Conservation (phyloP, 2,113 vertebrate species). For the Aspidoscelis tigris region DNA sequence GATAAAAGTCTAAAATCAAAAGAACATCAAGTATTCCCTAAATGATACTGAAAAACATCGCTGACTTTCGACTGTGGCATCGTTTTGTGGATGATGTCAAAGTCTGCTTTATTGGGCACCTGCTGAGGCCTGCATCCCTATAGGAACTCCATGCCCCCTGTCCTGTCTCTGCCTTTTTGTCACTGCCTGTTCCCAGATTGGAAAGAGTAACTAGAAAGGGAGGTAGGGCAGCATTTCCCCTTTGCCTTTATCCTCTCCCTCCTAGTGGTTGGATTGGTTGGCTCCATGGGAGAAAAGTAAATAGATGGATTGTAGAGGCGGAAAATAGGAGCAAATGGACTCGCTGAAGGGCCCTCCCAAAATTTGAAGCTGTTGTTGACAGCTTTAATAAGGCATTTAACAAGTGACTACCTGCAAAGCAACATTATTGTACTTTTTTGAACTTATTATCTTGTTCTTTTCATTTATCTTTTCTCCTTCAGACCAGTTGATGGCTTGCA, state of each 20-base stretch:
- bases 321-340: background rate
- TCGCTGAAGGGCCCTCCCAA: background rate
- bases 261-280: background rate
- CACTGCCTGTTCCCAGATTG: background rate
- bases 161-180: background rate
- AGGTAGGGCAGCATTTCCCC: background rate
- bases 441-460: background rate
- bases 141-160: background rate
- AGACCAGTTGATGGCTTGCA: background rate
- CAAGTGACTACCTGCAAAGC: background rate
- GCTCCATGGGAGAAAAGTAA: no score
- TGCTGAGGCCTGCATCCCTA: background rate
- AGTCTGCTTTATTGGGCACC: background rate
- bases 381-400: background rate
- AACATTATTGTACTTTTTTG: background rate
- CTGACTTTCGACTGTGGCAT: background rate
- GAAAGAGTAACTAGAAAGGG: background rate
- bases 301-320: background rate
- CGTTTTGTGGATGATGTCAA: background rate
- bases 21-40: background rate
- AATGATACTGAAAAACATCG: background rate
- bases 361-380: background rate
- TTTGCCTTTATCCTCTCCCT: background rate
- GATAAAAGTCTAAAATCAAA: background rate
- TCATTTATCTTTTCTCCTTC: background rate